Conservation (phyloP, 2,113 vertebrate species). For the Pao palembangensis region DNA sequence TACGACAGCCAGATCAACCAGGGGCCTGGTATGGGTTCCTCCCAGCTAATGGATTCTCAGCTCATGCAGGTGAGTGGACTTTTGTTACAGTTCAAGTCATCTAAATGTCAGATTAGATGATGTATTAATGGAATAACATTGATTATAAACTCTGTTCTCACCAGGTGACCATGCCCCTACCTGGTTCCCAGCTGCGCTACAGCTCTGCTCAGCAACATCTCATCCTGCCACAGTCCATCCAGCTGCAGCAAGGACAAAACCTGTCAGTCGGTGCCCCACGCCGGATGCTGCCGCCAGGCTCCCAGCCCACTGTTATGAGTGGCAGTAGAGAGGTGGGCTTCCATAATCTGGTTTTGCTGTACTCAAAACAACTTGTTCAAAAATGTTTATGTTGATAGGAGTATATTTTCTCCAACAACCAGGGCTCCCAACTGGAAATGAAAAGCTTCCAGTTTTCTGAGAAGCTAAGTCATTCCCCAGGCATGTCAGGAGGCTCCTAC, state of each 20-base stretch:
- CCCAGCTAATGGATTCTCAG: slow-evolving; percentile 96
- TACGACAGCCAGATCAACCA: slow-evolving; percentile 91
- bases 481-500: slow-evolving; percentile 82
- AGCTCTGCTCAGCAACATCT: slow-evolving; percentile 95
- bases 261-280: slow-evolving; percentile 89
- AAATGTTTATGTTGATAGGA: too few relatives aligned
- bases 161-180: slow-evolving; percentile 94
- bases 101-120: too few relatives aligned
- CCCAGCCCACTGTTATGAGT: slow-evolving; percentile 85
- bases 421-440: slow-evolving; percentile 95
- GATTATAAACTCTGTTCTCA: background rate
- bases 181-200: slow-evolving; percentile 94
- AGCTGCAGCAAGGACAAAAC: slow-evolving; percentile 94
- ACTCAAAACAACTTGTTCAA: too few relatives aligned
- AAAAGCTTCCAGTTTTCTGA: slow-evolving; percentile 97
- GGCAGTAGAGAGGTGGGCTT: slow-evolving; percentile 86
- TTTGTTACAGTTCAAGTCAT: too few relatives aligned
- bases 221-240: slow-evolving; percentile 94
- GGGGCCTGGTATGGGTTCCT: slow-evolving; percentile 88
- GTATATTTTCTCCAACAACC: background rate
- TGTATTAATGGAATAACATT: background rate
- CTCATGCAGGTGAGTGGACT: slow-evolving; percentile 87
- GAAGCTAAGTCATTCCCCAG: slow-evolving; percentile 85
- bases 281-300: slow-evolving; percentile 87
- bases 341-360: too few relatives aligned